Evolutionary conservation across 1,140 invertebrate genomes (phyloP), one percentile per base, ranked within the genome.

Genomic region (Centruroides vittatus): DNA sequence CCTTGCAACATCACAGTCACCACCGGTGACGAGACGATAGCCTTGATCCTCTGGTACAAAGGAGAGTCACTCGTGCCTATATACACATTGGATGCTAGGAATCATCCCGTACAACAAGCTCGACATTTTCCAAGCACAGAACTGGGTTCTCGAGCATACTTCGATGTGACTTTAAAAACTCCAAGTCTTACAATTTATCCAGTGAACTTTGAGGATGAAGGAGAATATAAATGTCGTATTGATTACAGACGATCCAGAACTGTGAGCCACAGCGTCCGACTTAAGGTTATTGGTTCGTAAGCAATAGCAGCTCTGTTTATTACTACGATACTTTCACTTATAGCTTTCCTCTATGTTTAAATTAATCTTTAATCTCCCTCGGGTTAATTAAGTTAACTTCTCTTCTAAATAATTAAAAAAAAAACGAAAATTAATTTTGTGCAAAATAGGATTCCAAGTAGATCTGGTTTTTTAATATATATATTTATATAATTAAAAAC

Each of bases 21-120:
- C 2, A 83, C 81, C 59, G 86, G 88, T 75, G 82, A 81, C 67
- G 87, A 90, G 75, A 82, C 81, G 67, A 82, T 88, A 67, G 81
- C 84, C 46, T 79, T 91, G 59, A 85, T 90, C 67, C 86, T 91
- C 67, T 91, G 88, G 88, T 89, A 86, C 75, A 88, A 87, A 70
- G 86, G 87, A 3, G 83, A 83, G 5, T 78, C 79, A 57, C 59
- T 58, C 52, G 62, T 65, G 3, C 69, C 69, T 7, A 67, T 70
- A 23, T 68, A 68, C 56, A 67, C 66, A 4, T 50, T 70, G 35
- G 69, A 70, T 55, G 66, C 69, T 13, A 52, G 69, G 35, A 65
- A 66, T 50, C 49, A 49, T 6, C 41, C 65, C 3, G 51, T 67
- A 34, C 48, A 63, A 35, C 61, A 58, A 10, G 66, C 66, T n/a